Percentiles rank a stretch among this genome's conserved stretches.
phyloP scores from a whole-genome alignment of 2,113 vertebrate genomes.

The Grammomys dolichurus region DNA sequence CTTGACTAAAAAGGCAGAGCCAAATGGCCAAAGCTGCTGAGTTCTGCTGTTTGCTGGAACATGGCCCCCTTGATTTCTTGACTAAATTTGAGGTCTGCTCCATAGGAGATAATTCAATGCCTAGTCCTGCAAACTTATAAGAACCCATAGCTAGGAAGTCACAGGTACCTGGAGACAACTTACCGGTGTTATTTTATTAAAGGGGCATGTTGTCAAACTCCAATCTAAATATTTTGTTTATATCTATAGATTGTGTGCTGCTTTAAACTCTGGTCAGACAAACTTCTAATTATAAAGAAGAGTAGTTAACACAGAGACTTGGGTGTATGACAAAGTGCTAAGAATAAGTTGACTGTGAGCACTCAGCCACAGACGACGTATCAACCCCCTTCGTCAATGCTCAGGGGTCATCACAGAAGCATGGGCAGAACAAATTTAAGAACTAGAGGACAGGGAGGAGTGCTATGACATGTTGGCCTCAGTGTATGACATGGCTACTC shows the following conservation, averaged over 20 bases:
- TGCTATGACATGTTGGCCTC: not conserved
- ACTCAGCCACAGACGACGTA: not conserved
- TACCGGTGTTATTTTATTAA: not conserved
- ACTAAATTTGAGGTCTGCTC: not conserved
- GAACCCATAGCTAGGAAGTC: not conserved
- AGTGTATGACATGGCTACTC: not conserved
- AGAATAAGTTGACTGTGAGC: not conserved
- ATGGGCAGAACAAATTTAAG: not conserved
- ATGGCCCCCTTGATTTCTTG: not conserved
- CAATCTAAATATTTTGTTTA: not conserved
- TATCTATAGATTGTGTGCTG: not conserved
- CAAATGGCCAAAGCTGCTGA: too few relatives aligned
- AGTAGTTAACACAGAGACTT: not conserved
- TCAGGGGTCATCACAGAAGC: not conserved
- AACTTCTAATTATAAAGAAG: not conserved
- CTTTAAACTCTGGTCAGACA: not conserved
- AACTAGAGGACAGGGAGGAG: not conserved
- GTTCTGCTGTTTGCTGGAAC: too few relatives aligned
- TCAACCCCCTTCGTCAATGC: not conserved
- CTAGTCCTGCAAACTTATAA: not conserved
- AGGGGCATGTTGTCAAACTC: not conserved
- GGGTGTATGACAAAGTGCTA: not conserved
- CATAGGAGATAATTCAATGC: not conserved
- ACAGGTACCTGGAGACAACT: not conserved
- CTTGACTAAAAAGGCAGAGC: too few relatives aligned